Base-by-base conservation (phyloP, 2,113 vertebrate genomes). In the Nerophis ophidion region DNA sequence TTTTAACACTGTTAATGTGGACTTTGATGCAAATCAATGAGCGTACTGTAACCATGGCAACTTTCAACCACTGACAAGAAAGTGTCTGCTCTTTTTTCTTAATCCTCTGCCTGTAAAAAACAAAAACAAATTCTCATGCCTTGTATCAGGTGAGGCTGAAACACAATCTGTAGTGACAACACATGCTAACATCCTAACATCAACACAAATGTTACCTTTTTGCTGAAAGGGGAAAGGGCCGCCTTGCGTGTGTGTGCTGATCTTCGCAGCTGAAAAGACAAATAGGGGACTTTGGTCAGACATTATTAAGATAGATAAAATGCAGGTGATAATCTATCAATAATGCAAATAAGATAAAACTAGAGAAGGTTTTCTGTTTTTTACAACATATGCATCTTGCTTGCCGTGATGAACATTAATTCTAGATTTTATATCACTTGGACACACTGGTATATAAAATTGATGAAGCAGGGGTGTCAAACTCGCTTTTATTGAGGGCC, bases 261-360 rank as follows among this genome's bases (percentile, higher is more conserved):
- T 81, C 65, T 73, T 89, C 72, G 77, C 84, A 82, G 75, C 86
- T 89, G 70, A 51, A 76, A 79, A 72, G 44, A 83, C 44, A 82
- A 66, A 71, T 0, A 8, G 11, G 17, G 14, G 55, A 73, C 42
- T 52, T 54, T 6, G 17, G 40, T 66, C n/a, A 74, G 57, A 52
- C 8, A 61, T 16, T 17, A 42, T 4, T 11, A 44, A 12, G 10
- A 44, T 44, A 4, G 5, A 9, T 42, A 42, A 44, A 44, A 44
- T 36, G 13, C 36, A 12, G 7, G 12, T 5, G 10, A 4, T n/a
- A 8, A 55, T 8, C 0, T 4, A 38, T 56, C 17, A 40, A 56
- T 42, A 5, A 15, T 35, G 33, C 13, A 12, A 53, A 9, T 35
- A 4, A 35, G 57, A 50, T 49, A 26, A 1, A 26, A 26, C 26